phyloP scores from a whole-genome alignment of 2,797 vertebrate species.

The Periophthalmus magnuspinnatus region DNA sequence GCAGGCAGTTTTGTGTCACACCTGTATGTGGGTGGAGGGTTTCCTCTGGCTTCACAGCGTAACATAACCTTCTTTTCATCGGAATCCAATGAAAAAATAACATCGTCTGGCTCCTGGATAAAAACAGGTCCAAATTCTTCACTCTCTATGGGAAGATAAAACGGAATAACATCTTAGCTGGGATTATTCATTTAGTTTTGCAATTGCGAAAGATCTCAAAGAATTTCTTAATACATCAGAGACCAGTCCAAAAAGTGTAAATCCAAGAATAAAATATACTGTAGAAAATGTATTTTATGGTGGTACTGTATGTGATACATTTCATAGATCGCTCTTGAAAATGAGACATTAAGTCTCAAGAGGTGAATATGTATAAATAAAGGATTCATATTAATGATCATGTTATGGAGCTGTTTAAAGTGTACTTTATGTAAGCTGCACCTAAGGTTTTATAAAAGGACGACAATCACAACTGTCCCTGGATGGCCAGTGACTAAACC shows the following conservation, averaged over 20 bases:
- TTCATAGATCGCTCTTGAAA: no score
- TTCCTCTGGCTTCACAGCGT: constrained; percentile 88
- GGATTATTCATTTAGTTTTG: constrained; percentile 21
- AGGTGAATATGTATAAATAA: no score
- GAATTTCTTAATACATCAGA: neutral
- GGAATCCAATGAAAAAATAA: constrained; percentile 87
- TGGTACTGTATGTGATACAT: neutral
- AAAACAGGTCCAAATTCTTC: constrained; percentile 91
- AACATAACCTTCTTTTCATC: constrained; percentile 90
- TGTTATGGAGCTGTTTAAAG: no score
- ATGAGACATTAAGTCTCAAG: no score
- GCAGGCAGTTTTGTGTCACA: constrained; percentile 54
- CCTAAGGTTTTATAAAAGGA: no score
- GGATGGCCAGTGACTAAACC: no score
- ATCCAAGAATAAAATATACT: neutral
- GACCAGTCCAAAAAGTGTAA: neutral
- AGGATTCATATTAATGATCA: no score
- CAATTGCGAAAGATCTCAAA: constrained; percentile 7
- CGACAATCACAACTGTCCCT: no score
- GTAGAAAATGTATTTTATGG: neutral
- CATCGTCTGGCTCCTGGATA: constrained; percentile 88
- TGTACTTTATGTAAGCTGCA: no score
- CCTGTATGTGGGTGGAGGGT: constrained; percentile 89
- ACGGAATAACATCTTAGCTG: constrained; percentile 18
- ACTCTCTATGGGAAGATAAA: constrained; percentile 73